Evolutionary conservation across 2,888 invertebrate species (phyloP), one percentile per base, ranked within the genome.

Genomic region (Philereme vetulata): DNA sequence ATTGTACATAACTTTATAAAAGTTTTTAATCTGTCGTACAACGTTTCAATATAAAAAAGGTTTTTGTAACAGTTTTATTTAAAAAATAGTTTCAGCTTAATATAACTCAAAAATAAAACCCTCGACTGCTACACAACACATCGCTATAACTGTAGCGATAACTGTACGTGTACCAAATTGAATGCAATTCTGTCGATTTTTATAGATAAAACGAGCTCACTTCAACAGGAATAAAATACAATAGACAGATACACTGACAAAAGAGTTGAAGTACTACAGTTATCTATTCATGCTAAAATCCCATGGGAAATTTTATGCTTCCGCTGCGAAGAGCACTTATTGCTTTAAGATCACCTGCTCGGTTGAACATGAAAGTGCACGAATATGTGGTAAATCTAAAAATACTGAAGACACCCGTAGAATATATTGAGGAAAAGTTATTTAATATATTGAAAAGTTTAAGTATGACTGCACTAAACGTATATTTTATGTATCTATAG

Each of bases 281-380:
- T 57, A 68, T 66, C 64, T 63, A 62, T 60, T 51, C 63, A 55
- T 52, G 52, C 62, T 57, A 51, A 66, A 66, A 64, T 72, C 71
- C 70, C 75, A 67, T 68, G 75, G 72, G 75, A 75, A 75, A 65
- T 65, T 58, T 65, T 64, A 68, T 61, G 34, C 65, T 65, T 68
- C 66, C 66, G 59, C 51, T 58, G 62, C 52, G 51, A 60, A 57
- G 51, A 62, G 55, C 59, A 62, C 65, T 70, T 67, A 64, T 66
- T 62, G 57, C 62, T 62, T 65, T 56, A 52, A 56, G 56, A 50
- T 63, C 56, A 63, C 62, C 62, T 62, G 62, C 62, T 62, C 44
- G 44, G 54, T 44, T 55, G 51, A 57, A 58, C 57, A 45, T 21
- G 54, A 54, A 62, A 61, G 56, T 50, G 46, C 53, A 56, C 51